Evolutionary conservation across 2,888 invertebrate genomes (phyloP).

Genomic region (Drosophila macrothrix): DNA sequence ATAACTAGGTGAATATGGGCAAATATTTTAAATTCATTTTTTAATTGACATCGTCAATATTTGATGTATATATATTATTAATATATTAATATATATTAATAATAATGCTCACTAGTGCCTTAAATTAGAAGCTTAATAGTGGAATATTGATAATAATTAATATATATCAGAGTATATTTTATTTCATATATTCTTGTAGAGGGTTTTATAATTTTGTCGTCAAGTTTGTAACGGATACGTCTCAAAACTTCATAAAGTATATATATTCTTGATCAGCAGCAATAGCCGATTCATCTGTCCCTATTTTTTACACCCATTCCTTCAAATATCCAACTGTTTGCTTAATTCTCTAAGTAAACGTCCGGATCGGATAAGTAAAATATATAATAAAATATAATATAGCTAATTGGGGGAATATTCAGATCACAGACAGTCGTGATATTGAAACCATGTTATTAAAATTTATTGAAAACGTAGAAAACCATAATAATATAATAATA

Average conservation of each 20-base stretch:
- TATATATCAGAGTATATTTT: background rate
- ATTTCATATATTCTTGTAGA: background rate
- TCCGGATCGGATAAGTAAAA: background rate
- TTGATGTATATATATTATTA: background rate
- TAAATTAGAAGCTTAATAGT: background rate
- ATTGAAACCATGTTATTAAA: too few relatives aligned
- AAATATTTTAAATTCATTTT: background rate
- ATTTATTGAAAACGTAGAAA: background rate
- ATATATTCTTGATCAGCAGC: background rate
- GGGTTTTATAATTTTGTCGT: background rate
- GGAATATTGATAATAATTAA: background rate
- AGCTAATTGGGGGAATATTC: too few relatives aligned
- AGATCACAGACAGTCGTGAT: too few relatives aligned
- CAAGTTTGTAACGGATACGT: background rate
- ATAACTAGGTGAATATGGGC: background rate
- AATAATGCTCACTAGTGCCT: background rate
- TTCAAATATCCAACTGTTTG: background rate
- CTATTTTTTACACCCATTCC: background rate
- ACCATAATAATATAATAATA: background rate
- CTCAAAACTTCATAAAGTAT: background rate
- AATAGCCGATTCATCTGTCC: background rate
- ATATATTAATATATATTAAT: background rate
- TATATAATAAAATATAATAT: background rate
- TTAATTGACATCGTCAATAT: background rate
- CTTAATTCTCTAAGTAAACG: background rate